A percentile compares a stretch with the other conserved stretches of the same genome.
Conservation (phyloP, 2,113 vertebrate genomes). For the Stegastes partitus region DNA sequence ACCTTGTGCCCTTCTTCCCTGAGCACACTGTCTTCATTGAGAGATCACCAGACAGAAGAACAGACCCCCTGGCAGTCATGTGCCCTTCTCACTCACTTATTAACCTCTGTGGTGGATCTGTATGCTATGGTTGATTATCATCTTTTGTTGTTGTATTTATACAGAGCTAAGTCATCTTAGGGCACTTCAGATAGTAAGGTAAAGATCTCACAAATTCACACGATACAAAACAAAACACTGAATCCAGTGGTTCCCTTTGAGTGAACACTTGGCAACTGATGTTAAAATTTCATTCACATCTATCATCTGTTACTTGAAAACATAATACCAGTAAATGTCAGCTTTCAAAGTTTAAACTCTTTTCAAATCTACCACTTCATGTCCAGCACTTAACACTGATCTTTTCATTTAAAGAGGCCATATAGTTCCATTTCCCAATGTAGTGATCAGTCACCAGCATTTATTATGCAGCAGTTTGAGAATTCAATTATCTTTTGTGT, state of each 20-base stretch:
- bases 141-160: background rate
- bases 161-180: no score
- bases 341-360: background rate
- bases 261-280: background rate
- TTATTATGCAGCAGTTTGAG: background rate
- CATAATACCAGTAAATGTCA: background rate
- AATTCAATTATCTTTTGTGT: background rate
- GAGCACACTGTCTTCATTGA: conserved; percentile 8
- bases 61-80: conserved; percentile 32
- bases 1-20: background rate
- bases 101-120: background rate
- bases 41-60: conserved; percentile 14
- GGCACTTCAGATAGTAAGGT: no score
- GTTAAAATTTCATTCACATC: no score
- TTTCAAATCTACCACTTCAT: background rate
- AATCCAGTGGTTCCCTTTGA: no score
- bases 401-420: background rate
- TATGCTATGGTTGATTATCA: background rate
- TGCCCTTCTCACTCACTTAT: conserved; percentile 18
- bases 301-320: background rate
- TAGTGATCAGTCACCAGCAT: background rate
- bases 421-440: background rate
- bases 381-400: background rate
- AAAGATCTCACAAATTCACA: no score
- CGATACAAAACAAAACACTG: no score